These are phyloP conservation scores for Monochamus alternatus DNA, from an alignment of 2,888 invertebrate species.

Conservation along the genomic window DNA sequence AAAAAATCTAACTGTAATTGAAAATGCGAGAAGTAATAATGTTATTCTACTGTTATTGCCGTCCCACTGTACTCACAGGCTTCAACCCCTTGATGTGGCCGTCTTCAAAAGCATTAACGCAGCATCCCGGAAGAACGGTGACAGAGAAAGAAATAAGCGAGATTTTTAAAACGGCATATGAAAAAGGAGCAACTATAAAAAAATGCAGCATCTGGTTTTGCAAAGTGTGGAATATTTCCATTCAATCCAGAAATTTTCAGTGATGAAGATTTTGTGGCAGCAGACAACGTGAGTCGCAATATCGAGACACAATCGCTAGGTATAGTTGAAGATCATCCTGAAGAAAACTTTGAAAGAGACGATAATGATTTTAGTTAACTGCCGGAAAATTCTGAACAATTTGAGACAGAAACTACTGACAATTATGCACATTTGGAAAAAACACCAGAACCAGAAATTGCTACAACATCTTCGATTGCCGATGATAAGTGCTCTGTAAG, in stretches of 20 bases:
- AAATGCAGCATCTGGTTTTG: background rate
- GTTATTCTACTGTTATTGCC: background rate
- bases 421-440: background rate
- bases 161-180: background rate
- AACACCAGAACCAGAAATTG: background rate
- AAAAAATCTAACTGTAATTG: background rate
- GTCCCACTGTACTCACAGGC: background rate
- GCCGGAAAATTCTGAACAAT: background rate
- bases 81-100: background rate
- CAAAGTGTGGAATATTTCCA: background rate
- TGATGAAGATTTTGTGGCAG: background rate
- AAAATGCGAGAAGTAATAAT: background rate
- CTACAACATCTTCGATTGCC: background rate
- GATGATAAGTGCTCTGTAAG: background rate
- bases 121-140: background rate
- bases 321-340: background rate
- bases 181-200: background rate
- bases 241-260: background rate
- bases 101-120: background rate
- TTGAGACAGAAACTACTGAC: background rate
- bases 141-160: background rate
- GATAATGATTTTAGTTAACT: too few relatives aligned
- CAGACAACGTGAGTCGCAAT: background rate
- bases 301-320: too few relatives aligned
- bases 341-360: background rate